Evolutionary conservation across 2,888 invertebrate species (phyloP), one percentile per base, ranked within the genome.

Genomic region (Carpatolechia fugitivella): DNA sequence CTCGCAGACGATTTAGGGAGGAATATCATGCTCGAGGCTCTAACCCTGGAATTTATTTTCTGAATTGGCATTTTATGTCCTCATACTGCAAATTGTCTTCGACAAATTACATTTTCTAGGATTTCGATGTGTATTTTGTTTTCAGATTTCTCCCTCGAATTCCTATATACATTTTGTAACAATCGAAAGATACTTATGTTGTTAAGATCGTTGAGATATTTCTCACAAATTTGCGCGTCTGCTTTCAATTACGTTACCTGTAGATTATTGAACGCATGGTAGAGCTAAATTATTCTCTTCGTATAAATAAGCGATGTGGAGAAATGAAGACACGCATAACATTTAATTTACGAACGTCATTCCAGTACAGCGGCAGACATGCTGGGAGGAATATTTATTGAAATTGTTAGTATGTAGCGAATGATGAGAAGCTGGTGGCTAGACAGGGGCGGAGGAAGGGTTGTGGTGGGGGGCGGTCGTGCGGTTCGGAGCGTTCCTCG

Each of bases 401-500:
- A 36, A 29, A 56, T 52, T 47, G 51, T 47, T 52, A 29, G 14
- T 38, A 14, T 38, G 24, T 38, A 50, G 36, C 18, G 14, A 13
- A 24, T 16, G 49, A 49, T 35, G 35, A 24, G 50, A 41, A 35
- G 38, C 16, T 38, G 49, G 41, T 41, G 24, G 24, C n/a, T n/a
- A 24, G 41, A 20, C n/a, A 16, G 44, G 52, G 30, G 48, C 30
- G 31, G 41, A 11, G n/a, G 52, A 11, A 16, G 30, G 4, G 48
- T 14, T n/a, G n/a, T 44, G 44, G 49, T 24, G 5, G 13, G 30
- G n/a, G 52, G 10, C 24, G n/a, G 49, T 48, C 48, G 52, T 76
- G 76, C 69, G 77, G 77, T 76, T 67, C 61, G 62, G 56, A 76
- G 63, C 74, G 72, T 70, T 75, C 66, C 73, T 76, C 68, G 76